Evolutionary conservation across 2,113 vertebrate species (phyloP).

Genomic region (Pelobates fuscus): DNA sequence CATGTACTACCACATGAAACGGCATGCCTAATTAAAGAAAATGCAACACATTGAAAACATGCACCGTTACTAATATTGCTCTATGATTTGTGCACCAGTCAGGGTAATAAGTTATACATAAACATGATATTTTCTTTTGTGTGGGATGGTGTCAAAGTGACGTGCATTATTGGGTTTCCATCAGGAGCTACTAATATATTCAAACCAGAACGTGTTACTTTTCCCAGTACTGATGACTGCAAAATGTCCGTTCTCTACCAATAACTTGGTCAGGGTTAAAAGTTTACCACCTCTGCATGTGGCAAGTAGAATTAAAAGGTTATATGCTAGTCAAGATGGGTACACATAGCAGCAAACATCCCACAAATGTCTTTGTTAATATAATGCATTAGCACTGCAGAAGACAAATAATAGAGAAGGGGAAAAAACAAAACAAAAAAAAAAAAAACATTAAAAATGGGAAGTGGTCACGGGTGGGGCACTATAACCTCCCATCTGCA

Average conservation of each 20-base stretch:
- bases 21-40: no score
- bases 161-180: no score
- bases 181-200: no score
- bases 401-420: neutral
- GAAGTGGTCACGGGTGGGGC: conserved; percentile 87
- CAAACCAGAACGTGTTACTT: no score
- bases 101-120: no score
- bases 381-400: neutral
- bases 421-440: conserved; percentile 43
- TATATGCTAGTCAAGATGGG: conserved; percentile 19
- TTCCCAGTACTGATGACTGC: neutral
- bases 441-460: conserved; percentile 58
- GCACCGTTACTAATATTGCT: no score
- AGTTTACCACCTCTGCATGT: conserved; percentile 1
- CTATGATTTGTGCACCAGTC: no score
- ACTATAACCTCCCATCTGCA: conserved; percentile 68
- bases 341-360: conserved; percentile 12
- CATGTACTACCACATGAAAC: no score
- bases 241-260: neutral
- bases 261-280: conserved; percentile 10
- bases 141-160: no score
- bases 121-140: no score
- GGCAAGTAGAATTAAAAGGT: conserved; percentile 5
- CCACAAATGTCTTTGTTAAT: conserved; percentile 62
- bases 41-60: no score